These are phyloP conservation scores for Delia radicum DNA, from an alignment of 1,140 invertebrate species.

Conservation along the genomic window DNA sequence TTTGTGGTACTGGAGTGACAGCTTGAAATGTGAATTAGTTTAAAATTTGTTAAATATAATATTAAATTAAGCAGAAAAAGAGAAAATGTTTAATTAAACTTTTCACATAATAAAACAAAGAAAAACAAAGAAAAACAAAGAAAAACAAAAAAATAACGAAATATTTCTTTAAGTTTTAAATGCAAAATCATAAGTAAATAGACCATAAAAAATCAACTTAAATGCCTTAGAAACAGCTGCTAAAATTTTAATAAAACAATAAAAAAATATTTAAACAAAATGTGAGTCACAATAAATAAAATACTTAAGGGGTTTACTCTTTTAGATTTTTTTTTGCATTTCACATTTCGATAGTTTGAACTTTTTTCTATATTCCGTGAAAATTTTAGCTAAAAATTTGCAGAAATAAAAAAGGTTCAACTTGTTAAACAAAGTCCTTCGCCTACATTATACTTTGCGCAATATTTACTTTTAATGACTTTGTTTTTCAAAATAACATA, in stretches of 20 bases:
- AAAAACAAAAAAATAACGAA: neutral
- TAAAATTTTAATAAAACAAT: neutral
- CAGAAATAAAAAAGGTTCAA: too few species aligned
- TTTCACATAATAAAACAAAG: slow-evolving; percentile 5
- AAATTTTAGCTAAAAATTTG: too few species aligned
- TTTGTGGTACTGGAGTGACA: slow-evolving; percentile 47
- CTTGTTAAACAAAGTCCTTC: too few species aligned
- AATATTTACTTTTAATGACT: too few species aligned
- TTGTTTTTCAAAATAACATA: too few species aligned
- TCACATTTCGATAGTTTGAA: too few species aligned
- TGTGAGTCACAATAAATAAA: neutral
- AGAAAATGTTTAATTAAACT: too few species aligned
- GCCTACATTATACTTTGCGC: too few species aligned
- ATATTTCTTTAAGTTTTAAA: neutral
- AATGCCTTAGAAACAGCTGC: too few species aligned
- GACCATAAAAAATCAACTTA: slow-evolving; percentile 1
- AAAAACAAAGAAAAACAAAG: slow-evolving; percentile 30
- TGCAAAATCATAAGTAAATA: neutral
- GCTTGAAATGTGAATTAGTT: slow-evolving; percentile 38
- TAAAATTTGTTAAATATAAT: neutral
- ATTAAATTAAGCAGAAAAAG: neutral
- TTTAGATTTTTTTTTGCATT: too few species aligned
- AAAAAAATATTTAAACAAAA: neutral
- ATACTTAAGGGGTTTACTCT: too few species aligned
- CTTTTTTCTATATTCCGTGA: too few species aligned